These are phyloP conservation scores for Drosophila dives DNA, from an alignment of 2,888 invertebrate genomes.

Conservation along the genomic window DNA sequence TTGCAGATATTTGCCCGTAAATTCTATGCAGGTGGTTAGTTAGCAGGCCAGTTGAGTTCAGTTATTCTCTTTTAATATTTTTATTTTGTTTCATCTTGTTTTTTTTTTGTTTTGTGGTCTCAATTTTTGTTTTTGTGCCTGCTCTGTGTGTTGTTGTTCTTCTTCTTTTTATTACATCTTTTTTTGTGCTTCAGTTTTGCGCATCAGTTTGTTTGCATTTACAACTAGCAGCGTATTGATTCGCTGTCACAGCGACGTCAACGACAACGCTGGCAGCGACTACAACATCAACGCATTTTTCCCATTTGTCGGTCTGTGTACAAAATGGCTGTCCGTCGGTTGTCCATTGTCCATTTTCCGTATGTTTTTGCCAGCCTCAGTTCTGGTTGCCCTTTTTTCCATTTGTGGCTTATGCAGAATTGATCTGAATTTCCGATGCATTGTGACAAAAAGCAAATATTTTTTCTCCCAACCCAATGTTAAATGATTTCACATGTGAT, in stretches of 20 bases:
- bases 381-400: slow-evolving; percentile 15
- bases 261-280: slow-evolving; percentile 21
- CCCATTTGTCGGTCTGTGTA: slow-evolving; percentile 60
- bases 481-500: not conserved
- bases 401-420: slow-evolving; percentile 40
- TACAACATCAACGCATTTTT: slow-evolving; percentile 58
- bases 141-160: slow-evolving; percentile 43
- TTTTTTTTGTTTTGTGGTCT: slow-evolving; percentile 44
- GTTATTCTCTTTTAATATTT: slow-evolving; percentile 22
- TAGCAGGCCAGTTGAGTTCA: slow-evolving; percentile 12
- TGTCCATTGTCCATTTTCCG: slow-evolving; percentile 26
- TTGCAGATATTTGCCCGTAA: slow-evolving; percentile 49
- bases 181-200: slow-evolving; percentile 30
- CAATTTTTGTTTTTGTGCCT: slow-evolving; percentile 35
- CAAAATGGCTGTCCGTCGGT: slow-evolving; percentile 19
- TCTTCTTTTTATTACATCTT: slow-evolving; percentile 6
- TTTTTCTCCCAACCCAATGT: not conserved
- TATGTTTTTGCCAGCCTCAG: slow-evolving; percentile 31
- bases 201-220: slow-evolving; percentile 51
- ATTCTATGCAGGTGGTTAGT: slow-evolving; percentile 41
- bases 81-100: slow-evolving; percentile 9
- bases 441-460: slow-evolving; percentile 8
- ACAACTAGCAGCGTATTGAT: slow-evolving; percentile 63
- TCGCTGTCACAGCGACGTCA: slow-evolving; percentile 49
- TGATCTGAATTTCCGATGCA: slow-evolving; percentile 31